Percentiles rank a stretch among this genome's conserved stretches.
These are phyloP conservation scores for Pseudomyrmex dendroicus DNA, from an alignment of 1,140 invertebrate genomes.

Conservation along the genomic window DNA sequence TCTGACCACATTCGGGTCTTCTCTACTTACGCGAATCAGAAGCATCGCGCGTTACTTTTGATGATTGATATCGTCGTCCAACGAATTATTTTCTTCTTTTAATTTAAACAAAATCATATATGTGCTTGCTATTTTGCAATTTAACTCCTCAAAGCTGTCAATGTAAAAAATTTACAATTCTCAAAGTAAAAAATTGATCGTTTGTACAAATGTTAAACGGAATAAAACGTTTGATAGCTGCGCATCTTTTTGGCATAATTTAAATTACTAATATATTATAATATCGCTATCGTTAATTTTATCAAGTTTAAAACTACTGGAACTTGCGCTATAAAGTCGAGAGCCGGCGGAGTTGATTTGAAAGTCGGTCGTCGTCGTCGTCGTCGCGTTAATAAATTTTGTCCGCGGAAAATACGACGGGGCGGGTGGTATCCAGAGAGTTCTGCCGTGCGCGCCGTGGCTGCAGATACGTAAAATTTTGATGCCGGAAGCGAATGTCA, in stretches of 20 bases:
- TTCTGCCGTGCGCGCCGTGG: slow-evolving; percentile 25
- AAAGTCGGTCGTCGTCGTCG: slow-evolving; percentile 55
- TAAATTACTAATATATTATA: background rate
- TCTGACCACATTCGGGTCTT: background rate
- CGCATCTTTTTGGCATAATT: no score
- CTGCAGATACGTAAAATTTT: slow-evolving; percentile 59
- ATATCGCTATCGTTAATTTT: background rate
- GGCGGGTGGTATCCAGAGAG: slow-evolving; percentile 22
- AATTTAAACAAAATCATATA: no score
- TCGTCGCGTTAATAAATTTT: slow-evolving; percentile 57
- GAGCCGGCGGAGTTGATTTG: slow-evolving; percentile 34
- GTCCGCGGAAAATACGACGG: slow-evolving; percentile 30
- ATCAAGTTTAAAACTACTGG: slow-evolving; percentile 2
- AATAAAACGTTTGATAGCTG: no score
- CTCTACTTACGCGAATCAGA: slow-evolving; percentile 7
- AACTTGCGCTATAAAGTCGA: slow-evolving; percentile 33
- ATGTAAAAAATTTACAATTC: no score
- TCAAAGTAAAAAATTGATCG: no score
- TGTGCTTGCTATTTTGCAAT: no score
- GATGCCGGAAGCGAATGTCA: slow-evolving; percentile 51
- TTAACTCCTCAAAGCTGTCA: no score
- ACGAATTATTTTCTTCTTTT: no score
- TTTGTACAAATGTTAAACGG: background rate
- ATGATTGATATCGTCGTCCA: no score
- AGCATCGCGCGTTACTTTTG: background rate